Evolutionary conservation across 1,140 invertebrate genomes (phyloP).

Genomic region (Leptestheria dahalacensis): DNA sequence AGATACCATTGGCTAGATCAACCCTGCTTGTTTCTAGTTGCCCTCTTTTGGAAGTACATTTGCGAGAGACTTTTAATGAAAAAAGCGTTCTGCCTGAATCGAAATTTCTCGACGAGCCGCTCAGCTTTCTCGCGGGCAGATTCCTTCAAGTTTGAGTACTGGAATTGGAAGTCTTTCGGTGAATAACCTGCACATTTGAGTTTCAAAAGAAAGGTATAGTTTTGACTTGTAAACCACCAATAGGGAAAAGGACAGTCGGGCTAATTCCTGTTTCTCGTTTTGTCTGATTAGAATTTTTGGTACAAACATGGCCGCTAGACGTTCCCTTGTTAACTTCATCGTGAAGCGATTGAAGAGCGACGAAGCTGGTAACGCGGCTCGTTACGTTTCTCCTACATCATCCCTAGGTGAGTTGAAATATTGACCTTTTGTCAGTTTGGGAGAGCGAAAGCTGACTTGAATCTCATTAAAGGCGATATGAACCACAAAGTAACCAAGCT

Average conservation of each 20-base stretch:
- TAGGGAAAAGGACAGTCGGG: too few relatives aligned
- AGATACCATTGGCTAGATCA: too few relatives aligned
- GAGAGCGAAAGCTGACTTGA: not conserved
- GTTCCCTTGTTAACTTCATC: not conserved
- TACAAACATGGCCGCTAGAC: not conserved
- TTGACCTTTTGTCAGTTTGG: not conserved
- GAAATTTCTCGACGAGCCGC: not conserved
- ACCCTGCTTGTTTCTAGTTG: too few relatives aligned
- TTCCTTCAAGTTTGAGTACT: not conserved
- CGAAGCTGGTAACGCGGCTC: conserved; percentile 3
- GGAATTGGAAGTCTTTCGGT: not conserved
- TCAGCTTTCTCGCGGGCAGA: not conserved
- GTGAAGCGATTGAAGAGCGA: not conserved
- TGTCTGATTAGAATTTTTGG: not conserved
- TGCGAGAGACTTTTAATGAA: not conserved
- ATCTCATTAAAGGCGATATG: not conserved
- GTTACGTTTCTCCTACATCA: conserved; percentile 13
- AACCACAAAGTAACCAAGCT: conserved; percentile 1
- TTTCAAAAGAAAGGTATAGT: not conserved
- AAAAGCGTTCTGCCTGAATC: not conserved
- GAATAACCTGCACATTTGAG: not conserved
- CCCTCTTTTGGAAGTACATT: too few relatives aligned
- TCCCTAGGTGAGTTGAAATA: not conserved
- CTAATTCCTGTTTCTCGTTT: not conserved
- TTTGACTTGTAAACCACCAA: not conserved